Conservation (phyloP, 2,113 vertebrate genomes). For the Hylia prasina region DNA sequence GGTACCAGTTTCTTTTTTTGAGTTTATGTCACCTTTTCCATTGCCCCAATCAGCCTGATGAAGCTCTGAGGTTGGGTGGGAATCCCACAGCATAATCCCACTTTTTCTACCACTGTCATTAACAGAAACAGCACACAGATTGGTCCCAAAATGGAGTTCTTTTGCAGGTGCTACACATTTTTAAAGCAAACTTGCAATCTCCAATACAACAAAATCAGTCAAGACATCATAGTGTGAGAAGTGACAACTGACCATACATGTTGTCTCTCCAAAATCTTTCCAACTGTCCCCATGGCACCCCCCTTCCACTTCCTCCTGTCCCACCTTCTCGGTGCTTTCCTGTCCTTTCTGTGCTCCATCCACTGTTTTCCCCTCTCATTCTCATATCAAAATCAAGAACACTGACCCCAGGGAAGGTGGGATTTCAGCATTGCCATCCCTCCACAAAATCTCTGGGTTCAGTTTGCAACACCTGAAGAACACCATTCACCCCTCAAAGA, state of each 20-base stretch:
- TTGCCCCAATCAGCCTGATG: neutral
- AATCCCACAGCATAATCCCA: neutral
- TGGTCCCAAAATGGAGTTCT: neutral
- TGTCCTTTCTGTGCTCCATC: neutral
- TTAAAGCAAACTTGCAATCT: neutral
- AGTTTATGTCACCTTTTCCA: neutral
- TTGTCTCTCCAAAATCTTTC: neutral
- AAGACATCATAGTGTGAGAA: neutral
- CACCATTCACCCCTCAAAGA: neutral
- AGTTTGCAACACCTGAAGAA: neutral
- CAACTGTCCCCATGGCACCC: neutral
- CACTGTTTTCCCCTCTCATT: neutral
- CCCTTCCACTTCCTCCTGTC: neutral
- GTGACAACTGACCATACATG: rapidly evolving
- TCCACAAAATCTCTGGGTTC: neutral
- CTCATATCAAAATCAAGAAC: neutral
- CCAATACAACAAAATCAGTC: neutral
- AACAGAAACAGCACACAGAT: neutral
- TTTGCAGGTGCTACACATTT: neutral
- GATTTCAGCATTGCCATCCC: neutral
- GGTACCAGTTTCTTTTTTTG: rapidly evolving
- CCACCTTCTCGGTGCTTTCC: neutral
- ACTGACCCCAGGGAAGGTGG: neutral
- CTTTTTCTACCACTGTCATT: neutral
- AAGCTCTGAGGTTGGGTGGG: rapidly evolving